These are phyloP conservation scores for Drosophila punjabiensis DNA, from an alignment of 1,140 invertebrate genomes.

Conservation along the genomic window DNA sequence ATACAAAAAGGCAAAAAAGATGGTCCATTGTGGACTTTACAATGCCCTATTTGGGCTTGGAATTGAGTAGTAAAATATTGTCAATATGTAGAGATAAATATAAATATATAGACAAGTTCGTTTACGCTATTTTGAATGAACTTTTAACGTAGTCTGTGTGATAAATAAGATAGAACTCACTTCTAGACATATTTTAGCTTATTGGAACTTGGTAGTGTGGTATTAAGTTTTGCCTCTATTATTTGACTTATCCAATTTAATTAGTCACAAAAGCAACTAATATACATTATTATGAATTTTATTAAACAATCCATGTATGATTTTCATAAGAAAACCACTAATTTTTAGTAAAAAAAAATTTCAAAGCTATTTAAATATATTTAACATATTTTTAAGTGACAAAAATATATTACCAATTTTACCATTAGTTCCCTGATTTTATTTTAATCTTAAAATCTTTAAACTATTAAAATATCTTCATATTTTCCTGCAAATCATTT, in stretches of 20 bases:
- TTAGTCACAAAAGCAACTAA: no score
- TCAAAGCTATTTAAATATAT: no score
- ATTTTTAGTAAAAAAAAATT: no score
- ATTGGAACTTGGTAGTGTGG: not conserved
- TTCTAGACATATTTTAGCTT: not conserved
- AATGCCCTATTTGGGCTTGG: slow-evolving; percentile 28
- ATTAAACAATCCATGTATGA: no score
- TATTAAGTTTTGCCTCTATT: no score
- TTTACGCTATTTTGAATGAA: not conserved
- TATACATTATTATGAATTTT: no score
- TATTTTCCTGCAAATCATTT: not conserved
- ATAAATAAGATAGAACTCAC: not conserved
- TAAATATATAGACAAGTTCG: not conserved
- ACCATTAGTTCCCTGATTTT: not conserved
- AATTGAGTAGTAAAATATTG: no score
- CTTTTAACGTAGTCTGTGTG: not conserved
- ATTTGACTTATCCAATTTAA: no score
- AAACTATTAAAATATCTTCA: not conserved
- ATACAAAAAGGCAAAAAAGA: not conserved
- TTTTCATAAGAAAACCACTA: no score
- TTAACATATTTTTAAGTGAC: not conserved
- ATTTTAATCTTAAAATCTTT: not conserved
- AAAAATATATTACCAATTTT: not conserved
- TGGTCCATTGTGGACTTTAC: slow-evolving; percentile 1
- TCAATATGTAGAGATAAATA: not conserved